These are phyloP conservation scores for Argopecten irradians DNA, from an alignment of 1,140 invertebrate species.

Conservation along the genomic window DNA sequence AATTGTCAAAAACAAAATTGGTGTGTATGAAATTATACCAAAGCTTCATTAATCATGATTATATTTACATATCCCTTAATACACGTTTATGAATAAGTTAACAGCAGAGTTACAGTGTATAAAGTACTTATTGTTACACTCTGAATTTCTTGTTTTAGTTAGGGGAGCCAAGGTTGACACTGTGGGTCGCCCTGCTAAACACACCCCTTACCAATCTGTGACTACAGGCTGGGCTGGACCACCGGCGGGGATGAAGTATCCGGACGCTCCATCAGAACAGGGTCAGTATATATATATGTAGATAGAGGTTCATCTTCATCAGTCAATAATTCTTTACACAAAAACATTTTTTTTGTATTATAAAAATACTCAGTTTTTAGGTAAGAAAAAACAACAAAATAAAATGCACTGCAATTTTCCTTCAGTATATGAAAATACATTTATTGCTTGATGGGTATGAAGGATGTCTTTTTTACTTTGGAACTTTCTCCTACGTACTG, in stretches of 20 bases:
- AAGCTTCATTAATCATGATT: background rate
- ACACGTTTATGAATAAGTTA: background rate
- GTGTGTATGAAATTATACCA: background rate
- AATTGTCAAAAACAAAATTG: background rate
- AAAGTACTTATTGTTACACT: background rate
- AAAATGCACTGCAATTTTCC: too few relatives aligned
- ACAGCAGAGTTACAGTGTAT: background rate
- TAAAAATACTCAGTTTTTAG: too few relatives aligned
- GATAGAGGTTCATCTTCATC: background rate
- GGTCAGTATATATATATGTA: background rate
- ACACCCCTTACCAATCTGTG: constrained; percentile 33
- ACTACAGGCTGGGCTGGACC: constrained; percentile 62
- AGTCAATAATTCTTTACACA: too few relatives aligned
- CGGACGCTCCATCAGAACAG: constrained; percentile 37
- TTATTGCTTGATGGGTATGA: too few relatives aligned
- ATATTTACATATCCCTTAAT: background rate
- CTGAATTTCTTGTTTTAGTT: constrained; percentile 49
- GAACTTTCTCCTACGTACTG: too few relatives aligned
- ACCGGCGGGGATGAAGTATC: constrained; percentile 60
- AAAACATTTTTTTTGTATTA: too few relatives aligned
- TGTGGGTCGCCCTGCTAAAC: constrained; percentile 53
- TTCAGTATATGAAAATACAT: too few relatives aligned
- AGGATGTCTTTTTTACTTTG: too few relatives aligned
- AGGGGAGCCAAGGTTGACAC: constrained; percentile 63
- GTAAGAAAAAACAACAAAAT: too few relatives aligned